Base-by-base conservation (phyloP, 2,888 invertebrate genomes). In the Chydorus sphaericus region DNA sequence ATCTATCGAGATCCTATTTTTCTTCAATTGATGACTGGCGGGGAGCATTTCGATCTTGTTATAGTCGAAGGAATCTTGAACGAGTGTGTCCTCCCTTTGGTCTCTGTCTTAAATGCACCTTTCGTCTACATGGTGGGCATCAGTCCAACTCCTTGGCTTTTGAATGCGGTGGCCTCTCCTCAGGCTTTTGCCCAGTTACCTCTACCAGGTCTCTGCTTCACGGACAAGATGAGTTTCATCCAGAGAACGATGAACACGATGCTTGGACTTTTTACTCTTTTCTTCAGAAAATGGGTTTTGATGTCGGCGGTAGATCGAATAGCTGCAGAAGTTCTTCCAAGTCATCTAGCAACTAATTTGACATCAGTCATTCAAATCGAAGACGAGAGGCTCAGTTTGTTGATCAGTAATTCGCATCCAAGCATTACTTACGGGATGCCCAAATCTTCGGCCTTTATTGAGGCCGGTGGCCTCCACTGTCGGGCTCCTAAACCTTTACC, bases 1-100 rank as follows among this genome's bases (percentile, higher is more conserved):
- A 23, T 39, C 10, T 39, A 10, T 11, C 16, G 23, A 4, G 39
- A 39, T 39, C 39, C 39, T 16, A 10, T 39, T 38, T 39, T 39
- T 23, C 39, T 20, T 16, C 39, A 16, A 10, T n/a, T 39, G 39
- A 39, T 39, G 39, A 39, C 14, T n/a, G n/a, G n/a, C n/a, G n/a
- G 1, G n/a, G 39, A 39, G 16, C 39, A 23, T 20, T 83, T 78
- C 65, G 82, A 84, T 67, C 73, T 85, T 60, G 73, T 82, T 50
- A 76, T 87, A 56, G 67, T 87, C 54, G 87, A 87, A 63, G 87
- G 86, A 6, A 23, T 39, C 23, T 39, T 39, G 7, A 39, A 86
- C 0, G 87, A 87, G 67, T 87, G 87, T 64, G 80, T 83, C 1
- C 69, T 86, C 30, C 86, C 83, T 3, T 70, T 87, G 53, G 80